Base-by-base conservation (phyloP, 2,113 vertebrate genomes). In the Perccottus glenii region DNA sequence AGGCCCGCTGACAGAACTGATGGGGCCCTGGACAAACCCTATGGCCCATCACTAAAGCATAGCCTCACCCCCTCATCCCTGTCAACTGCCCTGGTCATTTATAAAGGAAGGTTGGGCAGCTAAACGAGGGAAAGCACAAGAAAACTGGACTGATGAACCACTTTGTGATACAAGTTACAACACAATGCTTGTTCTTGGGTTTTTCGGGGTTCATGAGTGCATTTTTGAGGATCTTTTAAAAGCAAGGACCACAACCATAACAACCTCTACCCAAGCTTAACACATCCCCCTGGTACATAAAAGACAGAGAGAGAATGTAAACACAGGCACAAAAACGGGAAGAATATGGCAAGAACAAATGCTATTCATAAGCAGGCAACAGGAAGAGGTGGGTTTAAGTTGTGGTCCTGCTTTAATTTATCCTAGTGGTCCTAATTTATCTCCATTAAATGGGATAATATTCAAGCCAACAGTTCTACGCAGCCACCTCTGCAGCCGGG, bases 111-210 rank as follows among this genome's bases (percentile, higher is more conserved):
- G 56, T 56, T 33, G 33, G 60, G 67, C 50, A 56, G 42, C 42
- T 42, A 12, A 45, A 46, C 71, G 45, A 53, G 59, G 47, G 58
- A 64, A 58, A 47, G 60, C 35, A 49, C 10, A 19, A 19, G 63
- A 73, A 78, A 85, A 78, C 42, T 11, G 55, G 60, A 84, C 75
- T 62, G 58, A 81, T 77, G 69, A 81, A 88, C 79, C 77, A 64
- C 40, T 3, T 3, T 35, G 38, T 57, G 9, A 4, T 46, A 35
- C 27, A 51, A 27, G 43, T 44, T 51, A 15, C 27, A 1, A 42
- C 15, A 58, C 27, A 45, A n/a, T 27, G 15, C 32, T 57, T 33
- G 9, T 9, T n/a, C 35, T 14, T 38, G 36, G 36, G 8, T 27
- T 38, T 67, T 10, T 52, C 3, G n/a, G 19, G 75, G 67, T 73